phyloP scores from a whole-genome alignment of 2,888 invertebrate species.

The Abrostola tripartita region DNA sequence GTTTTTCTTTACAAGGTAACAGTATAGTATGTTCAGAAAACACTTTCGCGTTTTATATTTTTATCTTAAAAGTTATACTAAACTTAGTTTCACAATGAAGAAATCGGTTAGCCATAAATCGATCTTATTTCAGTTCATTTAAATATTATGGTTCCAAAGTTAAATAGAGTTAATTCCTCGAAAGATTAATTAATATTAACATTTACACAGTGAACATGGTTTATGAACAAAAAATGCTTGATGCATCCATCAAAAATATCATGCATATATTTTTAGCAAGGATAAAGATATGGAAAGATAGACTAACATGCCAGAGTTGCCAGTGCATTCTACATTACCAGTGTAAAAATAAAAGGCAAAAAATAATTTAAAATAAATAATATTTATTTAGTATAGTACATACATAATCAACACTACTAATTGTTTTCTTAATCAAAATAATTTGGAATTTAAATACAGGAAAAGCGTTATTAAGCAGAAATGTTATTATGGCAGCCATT shows the following conservation, averaged over 20 bases:
- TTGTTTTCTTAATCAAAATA: slow-evolving; percentile 13
- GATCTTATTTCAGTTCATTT: neutral
- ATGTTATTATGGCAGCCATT: slow-evolving; percentile 68
- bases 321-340: slow-evolving; percentile 40
- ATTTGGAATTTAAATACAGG: slow-evolving; percentile 31
- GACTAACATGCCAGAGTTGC: slow-evolving; percentile 48
- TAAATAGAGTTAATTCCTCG: slow-evolving; percentile 32
- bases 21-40: too few relatives aligned
- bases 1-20: too few relatives aligned
- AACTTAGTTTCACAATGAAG: too few relatives aligned
- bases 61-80: too few relatives aligned
- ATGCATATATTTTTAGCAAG: slow-evolving; percentile 26
- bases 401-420: slow-evolving; percentile 43
- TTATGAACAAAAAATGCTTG: slow-evolving; percentile 10
- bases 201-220: slow-evolving; percentile 4
- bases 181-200: slow-evolving; percentile 1
- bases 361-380: slow-evolving; percentile 60
- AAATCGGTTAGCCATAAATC: too few relatives aligned
- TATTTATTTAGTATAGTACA: slow-evolving; percentile 58
- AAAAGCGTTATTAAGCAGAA: slow-evolving; percentile 78
- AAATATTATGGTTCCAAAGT: slow-evolving; percentile 49
- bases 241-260: slow-evolving; percentile 3
- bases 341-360: slow-evolving; percentile 64
- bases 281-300: neutral
- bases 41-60: too few relatives aligned